Base-by-base conservation (phyloP, 2,888 invertebrate species). In the Torymus aiolomorphi region DNA sequence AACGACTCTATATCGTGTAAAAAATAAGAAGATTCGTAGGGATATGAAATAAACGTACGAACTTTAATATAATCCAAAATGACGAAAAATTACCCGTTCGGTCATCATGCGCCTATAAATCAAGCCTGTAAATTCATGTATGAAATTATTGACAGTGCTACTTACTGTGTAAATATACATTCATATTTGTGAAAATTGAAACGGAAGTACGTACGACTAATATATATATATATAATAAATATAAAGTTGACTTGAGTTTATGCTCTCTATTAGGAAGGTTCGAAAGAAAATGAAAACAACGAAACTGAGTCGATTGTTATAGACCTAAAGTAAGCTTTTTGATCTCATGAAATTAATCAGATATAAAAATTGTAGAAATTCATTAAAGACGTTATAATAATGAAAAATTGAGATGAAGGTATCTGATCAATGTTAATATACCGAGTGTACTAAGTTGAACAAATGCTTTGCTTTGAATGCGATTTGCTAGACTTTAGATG, bases 381-480 rank as follows among this genome's bases (percentile, higher is more conserved):
- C n/a, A 42, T 69, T 75, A 31, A 61, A 16, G 18, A 10, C n/a
- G 12, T 57, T 70, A 12, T 42, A 12, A 12, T 42, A 20, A 56
- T 18, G 49, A 56, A 59, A 78, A 59, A 70, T 52, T 42, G 31
- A 74, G 2, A 31, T 1, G 52, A 62, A 63, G 18, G 11, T 63
- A 63, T 59, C 31, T 42, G 31, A 72, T 80, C 20, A 51, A 66
- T 62, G 61, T 80, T 71, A 62, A 61, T 66, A 61, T 31, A 75
- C 11, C 56, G 66, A 61, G 31, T 57, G 10, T 61, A 59, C 13
- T 8, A 51, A 59, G 49, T 70, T 56, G 51, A 18, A 73, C 57
- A 74, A 67, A 63, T 24, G 78, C 61, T 69, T 83, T 81, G 76
- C 80, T 84, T 84, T 54, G 18, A 80, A 56, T 62, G 57, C 31